Percentiles rank a stretch among this genome's conserved stretches.
Conservation (phyloP, 2,797 vertebrate species). For the Coregonus sp. region DNA sequence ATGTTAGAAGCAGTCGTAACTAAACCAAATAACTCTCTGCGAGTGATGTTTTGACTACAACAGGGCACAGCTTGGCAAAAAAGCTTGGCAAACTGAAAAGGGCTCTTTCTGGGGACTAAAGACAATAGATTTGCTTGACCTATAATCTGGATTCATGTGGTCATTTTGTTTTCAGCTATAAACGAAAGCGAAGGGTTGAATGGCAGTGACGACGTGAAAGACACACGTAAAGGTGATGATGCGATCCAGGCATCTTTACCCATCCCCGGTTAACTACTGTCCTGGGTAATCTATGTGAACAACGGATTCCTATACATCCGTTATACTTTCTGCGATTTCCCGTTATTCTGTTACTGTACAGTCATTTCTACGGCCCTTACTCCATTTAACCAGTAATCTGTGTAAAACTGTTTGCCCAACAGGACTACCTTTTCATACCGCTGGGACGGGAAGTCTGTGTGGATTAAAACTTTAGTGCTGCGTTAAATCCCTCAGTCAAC, state of each 20-base stretch:
- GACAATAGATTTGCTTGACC: not conserved
- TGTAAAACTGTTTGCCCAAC: constrained; percentile 48
- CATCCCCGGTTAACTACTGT: not conserved
- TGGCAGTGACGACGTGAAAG: not conserved
- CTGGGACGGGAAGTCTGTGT: constrained; percentile 45
- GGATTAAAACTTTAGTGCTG: constrained; percentile 52
- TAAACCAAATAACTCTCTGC: not conserved
- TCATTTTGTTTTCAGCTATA: not conserved
- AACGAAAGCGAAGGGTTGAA: not conserved
- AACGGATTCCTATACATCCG: not conserved
- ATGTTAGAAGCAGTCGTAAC: constrained; percentile 1
- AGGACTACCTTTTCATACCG: constrained; percentile 33
- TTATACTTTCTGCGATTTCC: not conserved
- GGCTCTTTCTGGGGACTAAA: not conserved
- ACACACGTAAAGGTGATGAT: not conserved
- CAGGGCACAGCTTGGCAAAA: not conserved
- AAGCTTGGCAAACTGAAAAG: not conserved
- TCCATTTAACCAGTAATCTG: constrained; percentile 43
- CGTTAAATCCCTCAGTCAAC: constrained; percentile 62
- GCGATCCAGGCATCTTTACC: not conserved
- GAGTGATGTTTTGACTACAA: not conserved
- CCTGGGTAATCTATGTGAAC: not conserved
- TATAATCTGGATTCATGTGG: not conserved
- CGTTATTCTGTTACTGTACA: constrained; percentile 25
- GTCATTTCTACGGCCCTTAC: constrained; percentile 26